Conservation (phyloP, 2,888 invertebrate species). For the Patella depressa region DNA sequence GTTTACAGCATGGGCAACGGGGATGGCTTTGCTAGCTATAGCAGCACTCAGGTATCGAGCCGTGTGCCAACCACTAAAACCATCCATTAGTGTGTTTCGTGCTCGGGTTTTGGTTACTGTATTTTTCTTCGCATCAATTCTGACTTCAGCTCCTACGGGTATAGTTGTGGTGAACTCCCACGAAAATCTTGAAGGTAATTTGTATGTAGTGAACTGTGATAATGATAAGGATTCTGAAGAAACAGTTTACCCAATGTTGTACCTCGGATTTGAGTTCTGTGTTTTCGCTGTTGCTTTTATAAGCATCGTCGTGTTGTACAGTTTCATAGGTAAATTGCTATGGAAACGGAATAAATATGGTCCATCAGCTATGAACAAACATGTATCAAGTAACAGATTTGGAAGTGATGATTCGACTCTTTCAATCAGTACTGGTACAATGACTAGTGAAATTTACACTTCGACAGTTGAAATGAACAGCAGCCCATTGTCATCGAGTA, state of each 20-base stretch:
- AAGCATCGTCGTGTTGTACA: not conserved
- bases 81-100: not conserved
- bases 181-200: not conserved
- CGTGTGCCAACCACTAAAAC: conserved; percentile 11
- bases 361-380: not conserved
- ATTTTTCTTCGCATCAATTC: not conserved
- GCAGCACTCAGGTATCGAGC: conserved; percentile 9
- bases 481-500: too few species aligned
- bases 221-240: not conserved
- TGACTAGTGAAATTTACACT: too few species aligned
- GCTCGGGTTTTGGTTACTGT: not conserved
- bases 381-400: too few species aligned
- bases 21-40: not conserved
- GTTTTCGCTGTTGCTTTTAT: not conserved
- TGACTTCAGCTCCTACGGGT: not conserved
- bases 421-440: too few species aligned
- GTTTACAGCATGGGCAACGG: not conserved
- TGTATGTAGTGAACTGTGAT: not conserved
- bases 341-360: conserved; percentile 13
- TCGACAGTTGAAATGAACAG: too few species aligned
- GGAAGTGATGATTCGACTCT: too few species aligned
- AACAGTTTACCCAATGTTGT: conserved; percentile 3
- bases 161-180: not conserved
- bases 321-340: not conserved
- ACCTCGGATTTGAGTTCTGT: not conserved